Evolutionary conservation across 1,140 invertebrate species (phyloP), one percentile per base, ranked within the genome.

Genomic region (Cherax destructor): DNA sequence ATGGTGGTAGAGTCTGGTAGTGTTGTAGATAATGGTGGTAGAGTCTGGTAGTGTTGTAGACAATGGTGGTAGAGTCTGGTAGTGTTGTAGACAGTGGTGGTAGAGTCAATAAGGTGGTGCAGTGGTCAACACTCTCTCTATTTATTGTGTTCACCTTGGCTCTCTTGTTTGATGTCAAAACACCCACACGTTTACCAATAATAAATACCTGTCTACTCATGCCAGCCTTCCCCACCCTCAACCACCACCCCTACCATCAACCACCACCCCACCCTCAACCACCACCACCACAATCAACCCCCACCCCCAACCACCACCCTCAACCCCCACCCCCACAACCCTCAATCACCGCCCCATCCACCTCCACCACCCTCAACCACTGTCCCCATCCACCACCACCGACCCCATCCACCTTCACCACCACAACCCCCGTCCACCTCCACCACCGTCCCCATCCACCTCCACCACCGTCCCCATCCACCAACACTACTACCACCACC

Each of bases 121-220:
- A 79, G 0, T 47, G 41, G 24, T 84, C 61, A 72, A 72, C 83
- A 72, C 13, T 65, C 83, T n/a, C 61, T 72, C 30, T 84, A 84
- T 84, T 84, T 84, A 84, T 84, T 84, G 56, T 69, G 83, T 84
- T 84, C 18, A 84, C 74, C 13, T 18, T 18, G 10, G 30, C 59
- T 18, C 10, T n/a, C 30, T 16, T 69, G 59, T 69, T 84, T 41
- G 41, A 30, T 50, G 49, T 61, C 47, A 84, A 49, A 84, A 69
- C 59, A 74, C 61, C 16, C 65, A 61, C 47, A 47, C 52, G 83
- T 84, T 84, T 72, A 69, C 49, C 69, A 61, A 84, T 84, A 84
- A 84, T 72, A 84, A 84, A 84, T 65, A 83, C 80, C 9, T 74
- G n/a, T 74, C 69, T 21, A 5, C n/a, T 30, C 69, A 30, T 4